These are phyloP conservation scores for Busseola fusca DNA, from an alignment of 2,888 invertebrate genomes.

Conservation along the genomic window DNA sequence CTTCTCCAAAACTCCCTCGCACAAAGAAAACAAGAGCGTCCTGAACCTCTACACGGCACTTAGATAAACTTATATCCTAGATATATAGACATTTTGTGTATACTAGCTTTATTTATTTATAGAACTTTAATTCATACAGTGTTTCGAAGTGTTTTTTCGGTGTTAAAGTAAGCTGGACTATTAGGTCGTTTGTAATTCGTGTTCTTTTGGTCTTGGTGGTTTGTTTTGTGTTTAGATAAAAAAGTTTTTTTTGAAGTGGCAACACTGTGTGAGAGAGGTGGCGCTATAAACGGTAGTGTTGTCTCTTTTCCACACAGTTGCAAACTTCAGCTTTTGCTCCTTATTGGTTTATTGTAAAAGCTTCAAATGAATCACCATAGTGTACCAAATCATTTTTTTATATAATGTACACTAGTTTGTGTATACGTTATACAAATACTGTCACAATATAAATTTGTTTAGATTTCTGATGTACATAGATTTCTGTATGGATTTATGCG, in stretches of 20 bases:
- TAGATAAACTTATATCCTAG: conserved; percentile 75
- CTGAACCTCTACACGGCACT: conserved; percentile 96
- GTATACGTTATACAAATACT: conserved; percentile 72
- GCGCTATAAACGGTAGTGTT: conserved; percentile 36
- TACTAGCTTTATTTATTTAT: conserved; percentile 64
- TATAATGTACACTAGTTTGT: conserved; percentile 84
- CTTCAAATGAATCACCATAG: conserved; percentile 50
- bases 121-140: conserved; percentile 46
- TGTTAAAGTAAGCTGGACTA: conserved; percentile 59
- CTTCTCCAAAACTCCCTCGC: conserved; percentile 98
- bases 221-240: conserved; percentile 49
- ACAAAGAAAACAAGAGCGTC: conserved; percentile 97
- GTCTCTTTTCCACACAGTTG: conserved; percentile 27
- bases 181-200: conserved; percentile 49
- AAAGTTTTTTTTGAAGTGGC: conserved; percentile 11
- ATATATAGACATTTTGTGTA: conserved; percentile 59
- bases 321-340: conserved; percentile 17
- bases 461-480: conserved; percentile 54
- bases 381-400: conserved; percentile 61
- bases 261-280: conserved; percentile 30
- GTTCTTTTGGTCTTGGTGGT: conserved; percentile 50
- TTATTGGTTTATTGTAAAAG: conserved; percentile 25
- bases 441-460: conserved; percentile 57
- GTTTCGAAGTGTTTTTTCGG: conserved; percentile 60
- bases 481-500: conserved; percentile 49